Evolutionary conservation across 2,888 invertebrate genomes (phyloP), one percentile per base, ranked within the genome.

Genomic region (Sycophila texana): DNA sequence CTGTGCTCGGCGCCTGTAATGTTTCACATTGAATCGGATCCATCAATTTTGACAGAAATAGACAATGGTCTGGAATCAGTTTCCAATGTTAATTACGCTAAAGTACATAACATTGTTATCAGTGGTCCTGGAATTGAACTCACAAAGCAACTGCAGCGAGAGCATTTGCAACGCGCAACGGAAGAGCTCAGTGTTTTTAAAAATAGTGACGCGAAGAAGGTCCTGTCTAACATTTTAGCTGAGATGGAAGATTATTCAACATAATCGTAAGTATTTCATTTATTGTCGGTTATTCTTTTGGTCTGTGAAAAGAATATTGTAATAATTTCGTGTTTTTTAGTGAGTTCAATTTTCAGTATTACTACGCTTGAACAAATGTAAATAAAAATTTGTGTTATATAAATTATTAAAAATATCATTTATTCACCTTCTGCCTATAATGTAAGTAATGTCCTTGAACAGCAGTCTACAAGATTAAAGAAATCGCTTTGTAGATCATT

Each of bases 1-100:
- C 90, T 97, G 84, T 94, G 96, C 2, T 95, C 95, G 86, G 96
- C 96, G 3, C 97, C 97, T 0, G 94, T 97, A 3, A 92, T 97
- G 85, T 96, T 96, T 83, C 96, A 96, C 77, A 91, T 97, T 60
- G 94, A 95, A 87, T 92, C 95, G 78, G 94, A 95, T 86, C 94
- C 95, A 3, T 90, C 92, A 7, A 90, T 96, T 82, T 95, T 95
- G 84, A 89, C 90, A 7, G 93, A 94, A 89, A 95, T 95, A 61
- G 94, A 95, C 85, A 94, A 94, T 74, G 95, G 95, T 18, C 89
- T 92, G 65, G 92, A 93, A 81, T 94, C 93, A 81, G 93, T 95
- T 0, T 92, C 93, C 57, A 92, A 94, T 84, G 94, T 95, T 2
- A 93, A 95, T 87, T 95, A 93, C 86, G 92, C 92, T 13, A 90